Evolutionary conservation across 2,113 vertebrate species (phyloP).

Genomic region (Gnathonemus echidnorhynchus): DNA sequence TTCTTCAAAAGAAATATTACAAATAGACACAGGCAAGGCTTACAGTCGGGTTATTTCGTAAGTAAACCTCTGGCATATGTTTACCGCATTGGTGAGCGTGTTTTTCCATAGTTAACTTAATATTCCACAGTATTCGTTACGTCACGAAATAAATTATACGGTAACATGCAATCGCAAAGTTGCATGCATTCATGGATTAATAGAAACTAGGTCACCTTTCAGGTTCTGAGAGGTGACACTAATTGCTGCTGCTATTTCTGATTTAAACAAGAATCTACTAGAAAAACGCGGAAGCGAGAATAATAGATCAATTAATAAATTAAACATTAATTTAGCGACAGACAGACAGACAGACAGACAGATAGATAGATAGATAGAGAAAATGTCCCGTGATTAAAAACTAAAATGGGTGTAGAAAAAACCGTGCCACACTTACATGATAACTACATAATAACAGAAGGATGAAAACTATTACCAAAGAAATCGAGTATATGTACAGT

Average conservation of each 20-base stretch:
- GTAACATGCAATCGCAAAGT: not conserved
- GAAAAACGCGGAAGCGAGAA: not conserved
- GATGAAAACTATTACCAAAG: not conserved
- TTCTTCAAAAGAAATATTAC: not conserved
- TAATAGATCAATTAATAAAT: not conserved
- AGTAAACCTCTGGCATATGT: not conserved
- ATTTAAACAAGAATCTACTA: not conserved
- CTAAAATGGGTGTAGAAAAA: not conserved
- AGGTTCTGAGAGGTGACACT: not conserved
- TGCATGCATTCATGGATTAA: not conserved
- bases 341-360: too few relatives aligned
- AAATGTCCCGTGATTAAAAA: not conserved
- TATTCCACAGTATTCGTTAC: not conserved
- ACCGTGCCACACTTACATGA: not conserved
- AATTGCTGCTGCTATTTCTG: not conserved
- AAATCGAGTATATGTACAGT: not conserved
- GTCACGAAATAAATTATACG: not conserved
- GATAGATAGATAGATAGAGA: not conserved
- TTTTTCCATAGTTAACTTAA: not conserved
- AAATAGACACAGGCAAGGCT: not conserved
- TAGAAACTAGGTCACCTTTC: not conserved
- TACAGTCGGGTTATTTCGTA: not conserved
- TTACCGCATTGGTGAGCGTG: not conserved
- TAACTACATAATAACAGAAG: not conserved
- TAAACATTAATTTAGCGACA: not conserved